Base-by-base conservation (phyloP, 2,888 invertebrate species). In the Scelioninae gen. 2 region DNA sequence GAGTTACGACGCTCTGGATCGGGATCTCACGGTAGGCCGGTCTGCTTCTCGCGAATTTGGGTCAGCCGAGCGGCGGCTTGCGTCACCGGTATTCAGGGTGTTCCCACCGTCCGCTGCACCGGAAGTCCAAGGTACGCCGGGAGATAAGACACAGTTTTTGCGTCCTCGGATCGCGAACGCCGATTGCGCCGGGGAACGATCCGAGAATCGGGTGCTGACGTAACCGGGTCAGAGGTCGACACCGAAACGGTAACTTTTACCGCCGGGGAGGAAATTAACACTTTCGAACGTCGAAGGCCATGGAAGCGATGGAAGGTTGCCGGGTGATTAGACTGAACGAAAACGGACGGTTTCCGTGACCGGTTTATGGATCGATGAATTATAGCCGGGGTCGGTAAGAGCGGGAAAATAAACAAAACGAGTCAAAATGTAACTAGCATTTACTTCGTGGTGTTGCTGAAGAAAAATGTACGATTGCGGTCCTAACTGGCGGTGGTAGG, bases 1-100 rank as follows among this genome's bases (percentile, higher is more conserved):
- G 80, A 83, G 81, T 81, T 82, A 83, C 83, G 81, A 81, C 82
- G 82, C 77, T 83, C 81, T 83, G 82, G 79, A 83, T 84, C 82
- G 80, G 80, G 84, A 82, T 84, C 85, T 85, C 85, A 85, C 85
- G 85, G 82, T 85, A 80, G 78, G 77, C 76, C 68, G 76, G 76
- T 71, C 77, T 74, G 70, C 74, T 78, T 25, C 25, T 3, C 71
- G 65, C 77, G 83, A 82, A 85, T 85, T 85, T 83, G 83, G 85
- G 84, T 85, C 85, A 85, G 80, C 80, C 79, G 76, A 75, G 78
- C 77, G 76, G 74, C 50, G 69, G 64, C 25, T 83, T 82, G 80
- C 81, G 82, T 80, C 82, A 81, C 67, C 50, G 72, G 48, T 75
- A 65, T 60, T 45, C 76, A 75, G 79, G 81, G 81, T 80, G 80